Percentiles rank a stretch among this genome's conserved stretches.
Evolutionary conservation across 2,113 vertebrate species (phyloP).

Genomic region (Eleginops maclovinus): DNA sequence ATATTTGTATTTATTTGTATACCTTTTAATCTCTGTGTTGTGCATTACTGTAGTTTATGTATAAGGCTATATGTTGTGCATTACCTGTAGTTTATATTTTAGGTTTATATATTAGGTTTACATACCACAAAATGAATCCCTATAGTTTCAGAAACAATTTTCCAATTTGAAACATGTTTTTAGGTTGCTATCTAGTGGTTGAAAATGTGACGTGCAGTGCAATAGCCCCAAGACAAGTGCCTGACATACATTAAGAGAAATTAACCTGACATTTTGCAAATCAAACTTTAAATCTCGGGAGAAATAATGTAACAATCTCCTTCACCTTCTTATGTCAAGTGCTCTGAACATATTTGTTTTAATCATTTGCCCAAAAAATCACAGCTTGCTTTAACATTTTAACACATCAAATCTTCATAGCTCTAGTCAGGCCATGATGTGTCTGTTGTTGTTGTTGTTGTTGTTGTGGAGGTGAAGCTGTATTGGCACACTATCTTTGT

Average conservation of each 20-base stretch:
- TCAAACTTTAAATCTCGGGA: background rate
- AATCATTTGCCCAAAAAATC: background rate
- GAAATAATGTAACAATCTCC: background rate
- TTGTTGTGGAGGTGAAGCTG: background rate
- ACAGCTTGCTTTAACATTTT: background rate
- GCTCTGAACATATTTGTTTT: background rate
- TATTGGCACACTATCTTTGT: background rate
- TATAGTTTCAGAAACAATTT: background rate
- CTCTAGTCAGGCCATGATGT: no score
- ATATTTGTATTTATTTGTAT: background rate
- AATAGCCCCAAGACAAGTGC: background rate
- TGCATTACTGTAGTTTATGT: background rate
- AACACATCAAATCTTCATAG: background rate
- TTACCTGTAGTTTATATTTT: no score
- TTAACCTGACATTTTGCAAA: background rate
- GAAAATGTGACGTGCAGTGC: background rate
- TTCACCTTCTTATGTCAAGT: background rate
- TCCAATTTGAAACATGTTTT: background rate
- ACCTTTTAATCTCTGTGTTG: no score
- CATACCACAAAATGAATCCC: no score
- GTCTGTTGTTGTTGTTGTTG: background rate
- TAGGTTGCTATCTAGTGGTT: slow-evolving; percentile 48
- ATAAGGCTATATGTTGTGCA: no score
- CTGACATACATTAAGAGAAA: background rate
- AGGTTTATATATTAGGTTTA: no score